Evolutionary conservation across 2,797 vertebrate genomes (phyloP), one percentile per base, ranked within the genome.

Genomic region (Chromobotia macracanthus): DNA sequence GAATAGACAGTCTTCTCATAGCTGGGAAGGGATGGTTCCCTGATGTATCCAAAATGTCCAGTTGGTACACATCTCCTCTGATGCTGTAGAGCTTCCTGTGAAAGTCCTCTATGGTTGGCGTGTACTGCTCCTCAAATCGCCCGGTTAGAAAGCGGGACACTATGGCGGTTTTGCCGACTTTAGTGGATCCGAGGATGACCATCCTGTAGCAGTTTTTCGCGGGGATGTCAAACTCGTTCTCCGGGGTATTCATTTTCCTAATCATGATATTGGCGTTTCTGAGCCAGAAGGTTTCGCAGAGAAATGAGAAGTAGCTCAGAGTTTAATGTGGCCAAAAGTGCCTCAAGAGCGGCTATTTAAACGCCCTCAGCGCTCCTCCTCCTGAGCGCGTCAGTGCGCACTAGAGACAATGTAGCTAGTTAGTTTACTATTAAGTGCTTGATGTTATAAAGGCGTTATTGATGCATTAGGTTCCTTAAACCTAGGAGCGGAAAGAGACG

Each of bases 31-130:
- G 97, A 16, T 98, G 96, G 83, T 98, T 97, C 75, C 97, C 97
- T 0, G 97, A 99, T 0, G 97, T 99, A 88, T 99, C 97, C 71
- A 99, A 90, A 85, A 99, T 98, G 90, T 99, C 97, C 2, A 99
- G 93, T 89, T 97, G 97, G 87, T 99, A 99, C 51, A 97, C 94
- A 80, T 97, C 95, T 1, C 97, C 97, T 0, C 95, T 95, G 91
- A 98, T 99, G 91, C 95, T 97, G 94, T 99, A 99, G 87, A 99
- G 92, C 92, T 99, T 99, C 91, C 97, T 94, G 92, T 99, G 97
- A 89, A 99, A 99, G 91, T 99, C 96, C 90, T 99, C 97, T 69
- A 99, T 98, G 82, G 97, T 98, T 80, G 97, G 97, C 0, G 97
- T 98, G 94, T 99, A 99, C 82, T 97, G 92, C 83, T 99, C 97